A percentile compares a stretch with the other conserved stretches of the same genome.
Evolutionary conservation across 2,888 invertebrate species (phyloP).

Genomic region (Candidula unifasciata): DNA sequence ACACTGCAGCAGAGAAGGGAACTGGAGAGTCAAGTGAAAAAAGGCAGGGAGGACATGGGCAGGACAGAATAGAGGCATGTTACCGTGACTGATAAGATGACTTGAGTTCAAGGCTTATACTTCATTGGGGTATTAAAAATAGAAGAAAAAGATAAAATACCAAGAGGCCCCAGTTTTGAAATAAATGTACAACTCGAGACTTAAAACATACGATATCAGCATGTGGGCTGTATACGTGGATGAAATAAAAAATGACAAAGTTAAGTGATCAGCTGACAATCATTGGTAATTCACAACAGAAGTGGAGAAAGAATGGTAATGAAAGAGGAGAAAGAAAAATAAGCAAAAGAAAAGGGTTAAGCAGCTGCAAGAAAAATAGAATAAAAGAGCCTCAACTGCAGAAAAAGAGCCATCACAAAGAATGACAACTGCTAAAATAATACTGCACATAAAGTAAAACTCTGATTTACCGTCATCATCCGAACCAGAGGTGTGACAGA

Average conservation of each 20-base stretch:
- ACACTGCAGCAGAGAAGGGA: background rate
- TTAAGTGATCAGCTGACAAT: no score
- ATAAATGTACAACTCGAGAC: no score
- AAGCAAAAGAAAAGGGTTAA: background rate
- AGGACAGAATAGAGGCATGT: background rate
- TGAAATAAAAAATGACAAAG: no score
- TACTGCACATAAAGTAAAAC: no score
- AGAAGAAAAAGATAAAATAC: no score
- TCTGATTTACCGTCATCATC: no score
- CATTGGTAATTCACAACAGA: background rate
- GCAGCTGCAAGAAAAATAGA: background rate
- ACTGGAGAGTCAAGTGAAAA: background rate
- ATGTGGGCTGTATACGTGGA: no score
- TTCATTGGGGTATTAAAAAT: no score
- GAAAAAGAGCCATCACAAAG: background rate
- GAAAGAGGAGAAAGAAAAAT: background rate
- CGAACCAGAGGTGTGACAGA: no score
- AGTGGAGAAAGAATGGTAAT: background rate
- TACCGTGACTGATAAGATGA: background rate
- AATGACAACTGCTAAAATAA: background rate
- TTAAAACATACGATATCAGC: no score
- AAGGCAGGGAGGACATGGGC: background rate
- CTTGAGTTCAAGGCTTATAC: no score
- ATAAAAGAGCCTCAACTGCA: background rate
- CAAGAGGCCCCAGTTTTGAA: no score